Conservation (phyloP, 2,888 invertebrate genomes). For the Hemistola chrysoprasaria region DNA sequence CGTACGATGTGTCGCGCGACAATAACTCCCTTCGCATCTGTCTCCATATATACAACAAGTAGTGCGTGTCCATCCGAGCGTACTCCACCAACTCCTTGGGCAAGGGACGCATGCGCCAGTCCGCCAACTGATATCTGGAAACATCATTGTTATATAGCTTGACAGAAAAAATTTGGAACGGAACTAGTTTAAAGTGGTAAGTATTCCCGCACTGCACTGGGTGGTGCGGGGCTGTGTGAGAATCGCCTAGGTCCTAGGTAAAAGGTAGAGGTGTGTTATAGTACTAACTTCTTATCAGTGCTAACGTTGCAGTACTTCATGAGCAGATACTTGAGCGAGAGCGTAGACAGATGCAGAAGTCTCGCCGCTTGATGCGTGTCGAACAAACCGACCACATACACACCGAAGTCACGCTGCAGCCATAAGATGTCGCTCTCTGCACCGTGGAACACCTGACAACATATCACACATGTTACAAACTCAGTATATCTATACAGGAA, state of each 20-base stretch:
- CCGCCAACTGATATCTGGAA: conserved; percentile 91
- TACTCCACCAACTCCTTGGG: conserved; percentile 91
- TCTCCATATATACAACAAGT: conserved; percentile 94
- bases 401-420: conserved; percentile 96
- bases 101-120: conserved; percentile 96
- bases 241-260: no score
- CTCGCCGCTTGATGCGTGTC: conserved; percentile 96
- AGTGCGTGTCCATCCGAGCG: conserved; percentile 97
- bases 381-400: conserved; percentile 98
- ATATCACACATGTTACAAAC: neutral
- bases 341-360: conserved; percentile 85
- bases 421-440: conserved; percentile 93
- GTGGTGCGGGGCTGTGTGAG: no score
- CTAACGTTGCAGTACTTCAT: conserved; percentile 89
- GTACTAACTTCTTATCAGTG: conserved; percentile 88
- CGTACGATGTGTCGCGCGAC: conserved; percentile 57
- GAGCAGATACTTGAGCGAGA: conserved; percentile 91
- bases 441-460: conserved; percentile 92
- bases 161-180: no score
- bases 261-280: neutral
- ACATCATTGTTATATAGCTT: no score
- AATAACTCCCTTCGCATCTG: conserved; percentile 88
- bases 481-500: no score
- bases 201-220: no score
- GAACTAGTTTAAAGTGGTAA: no score